Percentiles rank a stretch among this genome's conserved stretches.
Conservation (phyloP, 2,888 invertebrate genomes). For the Heliconius ismenius region DNA sequence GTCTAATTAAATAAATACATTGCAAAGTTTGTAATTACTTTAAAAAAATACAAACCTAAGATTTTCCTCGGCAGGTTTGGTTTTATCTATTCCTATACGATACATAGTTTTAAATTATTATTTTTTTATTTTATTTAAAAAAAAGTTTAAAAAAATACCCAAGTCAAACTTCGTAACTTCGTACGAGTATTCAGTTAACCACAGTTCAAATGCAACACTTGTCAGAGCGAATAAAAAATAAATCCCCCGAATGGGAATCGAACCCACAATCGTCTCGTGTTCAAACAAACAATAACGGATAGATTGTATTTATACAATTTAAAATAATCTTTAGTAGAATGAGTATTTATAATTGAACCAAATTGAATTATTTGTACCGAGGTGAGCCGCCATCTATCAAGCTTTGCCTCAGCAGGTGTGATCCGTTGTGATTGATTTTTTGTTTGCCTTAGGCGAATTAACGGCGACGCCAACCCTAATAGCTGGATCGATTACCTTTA, state of each 20-base stretch:
- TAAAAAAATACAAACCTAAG: no score
- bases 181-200: neutral
- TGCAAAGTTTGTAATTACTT: no score
- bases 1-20: no score
- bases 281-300: neutral
- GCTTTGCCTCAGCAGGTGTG: slow-evolving; percentile 26
- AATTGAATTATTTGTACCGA: slow-evolving; percentile 23
- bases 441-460: slow-evolving; percentile 2
- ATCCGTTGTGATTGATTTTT: slow-evolving; percentile 19
- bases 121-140: no score
- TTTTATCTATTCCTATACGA: no score
- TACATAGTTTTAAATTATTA: no score
- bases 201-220: no score
- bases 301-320: neutral
- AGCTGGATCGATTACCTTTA: slow-evolving; percentile 4
- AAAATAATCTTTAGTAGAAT: neutral
- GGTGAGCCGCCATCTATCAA: slow-evolving; percentile 24
- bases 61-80: no score
- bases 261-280: neutral
- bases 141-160: no score
- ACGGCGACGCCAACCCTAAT: slow-evolving; percentile 5
- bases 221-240: no score
- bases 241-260: neutral
- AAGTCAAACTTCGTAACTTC: no score
- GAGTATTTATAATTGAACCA: neutral